Evolutionary conservation across 2,888 invertebrate species (phyloP), one percentile per base, ranked within the genome.

Genomic region (Drosophila rellima): DNA sequence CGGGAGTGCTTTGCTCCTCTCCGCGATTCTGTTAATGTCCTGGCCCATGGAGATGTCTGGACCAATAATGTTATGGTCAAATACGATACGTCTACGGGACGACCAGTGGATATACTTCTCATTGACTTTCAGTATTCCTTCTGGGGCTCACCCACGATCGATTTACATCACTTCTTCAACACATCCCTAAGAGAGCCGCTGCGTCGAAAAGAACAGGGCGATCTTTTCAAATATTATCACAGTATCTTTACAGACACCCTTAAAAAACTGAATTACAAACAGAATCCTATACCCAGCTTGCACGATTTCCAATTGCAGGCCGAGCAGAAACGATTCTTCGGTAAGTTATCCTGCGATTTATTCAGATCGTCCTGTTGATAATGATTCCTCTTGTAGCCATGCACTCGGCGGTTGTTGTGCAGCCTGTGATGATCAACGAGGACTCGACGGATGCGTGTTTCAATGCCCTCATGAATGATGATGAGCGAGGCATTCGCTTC

Each of bases 1-100:
- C 78, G 82, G 3, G 82, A 85, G 40, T 91, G 91, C 13, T 92
- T 92, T 26, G 73, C 71, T 0, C 83, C 91, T 8, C 65, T 74
- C 0, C 52, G 63, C 0, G 82, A 82, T 0, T 89, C 91, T n/a
- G 81, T 92, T 0, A 92, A 92, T 74, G 91, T 91, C 0, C 57
- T 92, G 40, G 82, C 89, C 6, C 92, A 92, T 65, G 92, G 92
- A 11, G 92, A 92, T 78, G 72, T 92, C 2, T 92, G 92, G 92
- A 89, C 88, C 0, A 92, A 92, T 42, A 92, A 92, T 76, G 89
- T 91, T 0, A 92, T 92, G 92, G 90, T 91, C n/a, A 90, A 89
- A 75, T 92, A 92, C 57, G 90, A 89, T 54, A 37, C 45, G 2
- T 29, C 59, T 3, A 83, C 85, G 2, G 79, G 80, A 7, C 77